Conservation (phyloP, 1,140 invertebrate species). For the Zaprionus nigranus region DNA sequence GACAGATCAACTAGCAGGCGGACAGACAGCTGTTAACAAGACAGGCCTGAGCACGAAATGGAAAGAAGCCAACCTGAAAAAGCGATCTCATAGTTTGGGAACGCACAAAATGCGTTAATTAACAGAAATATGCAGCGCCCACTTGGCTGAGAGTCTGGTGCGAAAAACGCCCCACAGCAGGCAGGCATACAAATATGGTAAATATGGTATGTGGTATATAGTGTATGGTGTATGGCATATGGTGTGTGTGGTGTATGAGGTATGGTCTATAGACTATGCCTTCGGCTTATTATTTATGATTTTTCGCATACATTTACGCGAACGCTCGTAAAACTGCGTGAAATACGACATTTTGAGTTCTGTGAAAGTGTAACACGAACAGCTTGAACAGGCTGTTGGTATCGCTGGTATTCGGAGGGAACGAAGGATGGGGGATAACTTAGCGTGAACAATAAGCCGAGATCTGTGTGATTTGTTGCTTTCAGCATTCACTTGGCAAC, state of each 20-base stretch:
- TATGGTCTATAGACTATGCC: constrained; percentile 42
- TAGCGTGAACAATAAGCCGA: constrained; percentile 73
- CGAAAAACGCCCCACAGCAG: constrained; percentile 42
- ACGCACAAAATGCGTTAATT: constrained; percentile 79
- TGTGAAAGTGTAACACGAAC: constrained; percentile 78
- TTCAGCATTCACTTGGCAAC: constrained; percentile 66
- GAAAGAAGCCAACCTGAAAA: constrained; percentile 20
- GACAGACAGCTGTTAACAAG: constrained; percentile 47
- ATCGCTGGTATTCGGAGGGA: neutral
- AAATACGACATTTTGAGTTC: constrained; percentile 83
- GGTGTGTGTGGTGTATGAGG: constrained; percentile 26
- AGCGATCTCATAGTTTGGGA: constrained; percentile 57
- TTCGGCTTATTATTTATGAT: constrained; percentile 71
- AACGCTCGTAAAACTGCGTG: constrained; percentile 79
- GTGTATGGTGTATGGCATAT: neutral
- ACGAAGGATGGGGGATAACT: constrained; percentile 33
- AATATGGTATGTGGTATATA: constrained; percentile 31
- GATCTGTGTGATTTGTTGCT: constrained; percentile 74
- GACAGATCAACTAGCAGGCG: constrained; percentile 17
- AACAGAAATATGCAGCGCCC: constrained; percentile 79
- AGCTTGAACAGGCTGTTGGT: constrained; percentile 1
- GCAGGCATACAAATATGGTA: constrained; percentile 30
- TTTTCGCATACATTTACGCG: constrained; percentile 83
- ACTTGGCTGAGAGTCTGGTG: constrained; percentile 42
- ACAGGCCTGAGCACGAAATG: constrained; percentile 18